A percentile compares a stretch with the other conserved stretches of the same genome.
Conservation (phyloP, 2,888 invertebrate species). For the Pristionchus exspectatus region DNA sequence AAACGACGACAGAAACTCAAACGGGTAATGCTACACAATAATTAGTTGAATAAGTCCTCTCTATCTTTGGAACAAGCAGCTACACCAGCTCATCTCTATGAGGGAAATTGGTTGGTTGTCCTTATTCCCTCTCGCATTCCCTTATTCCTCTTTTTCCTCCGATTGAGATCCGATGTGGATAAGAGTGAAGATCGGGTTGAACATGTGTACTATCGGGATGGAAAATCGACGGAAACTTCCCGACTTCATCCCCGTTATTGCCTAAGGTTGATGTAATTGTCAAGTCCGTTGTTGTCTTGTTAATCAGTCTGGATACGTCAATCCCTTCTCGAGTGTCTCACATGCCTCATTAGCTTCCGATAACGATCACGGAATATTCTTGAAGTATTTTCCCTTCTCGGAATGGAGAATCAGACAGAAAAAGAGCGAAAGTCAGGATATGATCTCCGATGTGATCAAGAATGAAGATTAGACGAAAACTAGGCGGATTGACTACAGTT, state of each 20-base stretch:
- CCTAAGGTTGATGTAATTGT: neutral
- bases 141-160: neutral
- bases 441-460: neutral
- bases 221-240: neutral
- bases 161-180: slow-evolving; percentile 19
- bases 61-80: neutral
- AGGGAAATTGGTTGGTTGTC: slow-evolving; percentile 3
- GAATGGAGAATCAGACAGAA: neutral
- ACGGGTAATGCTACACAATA: neutral
- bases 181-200: slow-evolving; percentile 32
- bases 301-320: neutral
- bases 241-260: neutral
- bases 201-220: neutral
- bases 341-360: slow-evolving; percentile 34
- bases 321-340: slow-evolving; percentile 5
- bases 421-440: neutral
- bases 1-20: neutral
- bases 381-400: neutral
- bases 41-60: neutral
- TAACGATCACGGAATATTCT: neutral
- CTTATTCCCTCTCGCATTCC: slow-evolving; percentile 28
- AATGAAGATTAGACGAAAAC: neutral
- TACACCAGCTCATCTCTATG: neutral
- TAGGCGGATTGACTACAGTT: neutral
- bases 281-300: neutral